phyloP scores from a whole-genome alignment of 2,888 invertebrate genomes.

The Fragum whitleyi region DNA sequence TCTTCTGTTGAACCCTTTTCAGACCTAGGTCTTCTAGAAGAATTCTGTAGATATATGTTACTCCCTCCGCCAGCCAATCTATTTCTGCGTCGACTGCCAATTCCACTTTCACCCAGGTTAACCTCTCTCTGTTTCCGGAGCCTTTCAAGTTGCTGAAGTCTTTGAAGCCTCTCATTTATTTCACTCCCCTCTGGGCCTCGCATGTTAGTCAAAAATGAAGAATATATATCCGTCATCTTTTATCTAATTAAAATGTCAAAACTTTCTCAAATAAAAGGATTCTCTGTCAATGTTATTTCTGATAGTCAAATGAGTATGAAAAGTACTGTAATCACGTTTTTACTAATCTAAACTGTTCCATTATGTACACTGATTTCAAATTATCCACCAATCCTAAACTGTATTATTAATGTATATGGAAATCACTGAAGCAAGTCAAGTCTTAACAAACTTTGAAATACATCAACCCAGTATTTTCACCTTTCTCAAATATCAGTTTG shows the following conservation, averaged over 20 bases:
- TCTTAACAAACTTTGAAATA: not conserved
- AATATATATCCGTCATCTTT: conserved; percentile 12
- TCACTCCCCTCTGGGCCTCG: conserved; percentile 59
- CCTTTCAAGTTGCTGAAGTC: conserved; percentile 50
- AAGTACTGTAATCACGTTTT: no score
- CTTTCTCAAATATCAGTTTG: not conserved
- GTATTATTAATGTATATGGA: not conserved
- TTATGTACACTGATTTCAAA: no score
- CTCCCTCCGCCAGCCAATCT: not conserved
- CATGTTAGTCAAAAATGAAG: conserved; percentile 8
- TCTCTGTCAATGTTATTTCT: not conserved
- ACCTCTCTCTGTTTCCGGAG: conserved; percentile 59
- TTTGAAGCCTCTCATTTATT: conserved; percentile 49
- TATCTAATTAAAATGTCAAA: not conserved
- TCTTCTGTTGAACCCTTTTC: conserved; percentile 20
- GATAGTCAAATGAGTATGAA: no score
- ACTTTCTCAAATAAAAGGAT: not conserved
- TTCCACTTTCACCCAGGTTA: conserved; percentile 1
- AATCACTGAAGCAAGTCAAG: not conserved
- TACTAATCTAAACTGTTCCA: no score
- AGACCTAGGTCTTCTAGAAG: conserved; percentile 33
- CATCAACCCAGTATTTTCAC: not conserved
- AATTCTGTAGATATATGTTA: not conserved
- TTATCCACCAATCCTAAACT: not conserved
- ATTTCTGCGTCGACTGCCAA: not conserved